These are phyloP conservation scores for Unio pictorum DNA, from an alignment of 2,888 invertebrate species.

Conservation along the genomic window DNA sequence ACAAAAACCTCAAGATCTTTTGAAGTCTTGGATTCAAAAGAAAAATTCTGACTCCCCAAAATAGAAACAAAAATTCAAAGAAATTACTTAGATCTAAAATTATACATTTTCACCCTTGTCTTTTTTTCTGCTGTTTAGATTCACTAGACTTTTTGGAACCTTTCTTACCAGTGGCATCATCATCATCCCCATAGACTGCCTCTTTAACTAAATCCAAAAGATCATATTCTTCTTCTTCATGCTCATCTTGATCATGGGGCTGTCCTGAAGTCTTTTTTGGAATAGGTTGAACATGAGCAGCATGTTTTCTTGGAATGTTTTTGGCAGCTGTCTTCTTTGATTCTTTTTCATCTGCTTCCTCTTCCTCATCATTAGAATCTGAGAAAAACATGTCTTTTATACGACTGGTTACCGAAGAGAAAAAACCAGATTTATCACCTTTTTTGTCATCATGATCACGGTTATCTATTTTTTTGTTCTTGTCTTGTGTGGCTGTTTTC, in stretches of 20 bases:
- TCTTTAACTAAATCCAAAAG: constrained; percentile 45
- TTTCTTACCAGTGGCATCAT: constrained; percentile 3
- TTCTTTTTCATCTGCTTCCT: constrained; percentile 18
- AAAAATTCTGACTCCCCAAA: no score
- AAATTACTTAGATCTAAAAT: no score
- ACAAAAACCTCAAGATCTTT: no score
- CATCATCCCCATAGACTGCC: constrained; percentile 34
- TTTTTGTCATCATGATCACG: constrained; percentile 8
- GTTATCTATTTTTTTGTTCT: background rate
- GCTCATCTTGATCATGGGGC: constrained; percentile 28
- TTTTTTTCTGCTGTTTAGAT: no score
- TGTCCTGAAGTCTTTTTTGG: constrained; percentile 15
- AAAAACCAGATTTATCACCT: constrained; percentile 18
- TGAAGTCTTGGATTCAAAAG: no score
- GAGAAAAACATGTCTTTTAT: constrained; percentile 45
- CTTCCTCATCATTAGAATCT: constrained; percentile 2
- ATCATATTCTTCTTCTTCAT: constrained; percentile 44
- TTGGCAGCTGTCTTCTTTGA: constrained; percentile 24
- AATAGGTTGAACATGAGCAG: constrained; percentile 11
- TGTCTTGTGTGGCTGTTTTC: no score
- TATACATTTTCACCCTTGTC: no score
- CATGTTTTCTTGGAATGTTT: constrained; percentile 33
- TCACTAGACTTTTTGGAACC: no score
- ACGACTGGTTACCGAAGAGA: constrained; percentile 39
- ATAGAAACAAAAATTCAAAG: no score